A percentile compares a stretch with the other conserved stretches of the same genome.
Evolutionary conservation across 2,113 vertebrate genomes (phyloP).

Genomic region (Protobothrops mucrosquamatus): DNA sequence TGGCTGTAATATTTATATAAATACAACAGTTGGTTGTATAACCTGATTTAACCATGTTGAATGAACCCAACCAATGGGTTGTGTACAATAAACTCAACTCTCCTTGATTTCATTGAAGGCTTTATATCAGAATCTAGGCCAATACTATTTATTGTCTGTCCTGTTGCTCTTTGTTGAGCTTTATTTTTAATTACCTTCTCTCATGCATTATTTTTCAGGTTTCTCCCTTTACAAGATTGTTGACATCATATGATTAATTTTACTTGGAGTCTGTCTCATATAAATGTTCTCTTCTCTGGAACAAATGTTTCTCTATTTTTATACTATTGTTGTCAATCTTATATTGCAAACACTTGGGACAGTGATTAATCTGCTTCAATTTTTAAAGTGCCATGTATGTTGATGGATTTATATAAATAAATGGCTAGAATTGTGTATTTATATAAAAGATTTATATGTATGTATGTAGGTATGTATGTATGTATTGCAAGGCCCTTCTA

Average conservation of each 20-base stretch:
- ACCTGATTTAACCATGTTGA: neutral
- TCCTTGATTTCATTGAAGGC: neutral
- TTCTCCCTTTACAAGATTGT: neutral
- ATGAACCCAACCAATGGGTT: neutral
- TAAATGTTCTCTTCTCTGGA: neutral
- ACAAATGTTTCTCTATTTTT: neutral
- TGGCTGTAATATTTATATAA: neutral
- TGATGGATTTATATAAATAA: neutral
- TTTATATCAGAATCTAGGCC: neutral
- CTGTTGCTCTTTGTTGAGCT: neutral
- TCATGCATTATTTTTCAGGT: neutral
- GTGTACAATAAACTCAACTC: neutral
- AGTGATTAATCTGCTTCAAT: neutral
- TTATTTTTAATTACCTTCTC: neutral
- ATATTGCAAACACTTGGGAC: neutral
- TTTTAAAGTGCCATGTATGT: neutral
- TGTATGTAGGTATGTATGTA: neutral
- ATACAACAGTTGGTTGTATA: neutral
- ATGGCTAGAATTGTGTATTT: neutral
- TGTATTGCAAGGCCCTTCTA: neutral
- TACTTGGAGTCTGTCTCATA: neutral
- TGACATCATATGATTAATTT: neutral
- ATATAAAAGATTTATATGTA: neutral
- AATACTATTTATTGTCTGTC: neutral
- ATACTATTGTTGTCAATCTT: neutral